Conservation (phyloP, 2,888 invertebrate genomes). For the Lasioglossum oenotherae region DNA sequence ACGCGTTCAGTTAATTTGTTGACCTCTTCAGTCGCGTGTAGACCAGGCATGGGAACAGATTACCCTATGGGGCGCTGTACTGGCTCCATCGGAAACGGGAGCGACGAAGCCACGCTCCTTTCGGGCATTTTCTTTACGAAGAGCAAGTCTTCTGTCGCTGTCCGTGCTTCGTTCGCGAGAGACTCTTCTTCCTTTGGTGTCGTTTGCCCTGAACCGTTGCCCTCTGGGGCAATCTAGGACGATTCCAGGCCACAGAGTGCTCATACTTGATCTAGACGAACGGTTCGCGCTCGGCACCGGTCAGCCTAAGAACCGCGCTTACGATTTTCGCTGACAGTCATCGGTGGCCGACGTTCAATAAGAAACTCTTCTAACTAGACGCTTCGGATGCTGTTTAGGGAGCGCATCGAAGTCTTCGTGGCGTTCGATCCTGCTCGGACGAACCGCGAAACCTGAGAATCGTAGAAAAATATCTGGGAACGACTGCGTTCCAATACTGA, state of each 20-base stretch:
- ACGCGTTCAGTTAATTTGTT: not conserved
- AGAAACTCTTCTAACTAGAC: not conserved
- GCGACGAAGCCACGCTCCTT: not conserved
- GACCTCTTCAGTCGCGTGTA: not conserved
- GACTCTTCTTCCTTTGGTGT: not conserved
- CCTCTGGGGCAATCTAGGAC: not conserved
- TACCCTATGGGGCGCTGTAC: not conserved
- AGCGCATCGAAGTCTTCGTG: constrained; percentile 27
- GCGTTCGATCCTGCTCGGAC: constrained; percentile 13
- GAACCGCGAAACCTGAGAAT: constrained; percentile 34
- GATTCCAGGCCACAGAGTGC: not conserved
- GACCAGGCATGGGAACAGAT: not conserved
- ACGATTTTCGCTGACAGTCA: not conserved
- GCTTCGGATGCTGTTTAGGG: constrained; percentile 20
- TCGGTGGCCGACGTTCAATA: not conserved
- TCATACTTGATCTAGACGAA: not conserved
- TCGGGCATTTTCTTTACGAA: not conserved
- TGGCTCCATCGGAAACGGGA: not conserved
- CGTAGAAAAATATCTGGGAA: constrained; percentile 33
- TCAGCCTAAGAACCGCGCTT: not conserved
- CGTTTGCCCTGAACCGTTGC: not conserved
- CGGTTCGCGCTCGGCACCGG: not conserved
- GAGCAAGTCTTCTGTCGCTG: not conserved
- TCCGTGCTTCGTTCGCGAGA: not conserved
- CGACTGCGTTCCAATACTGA: not conserved